Evolutionary conservation across 2,797 vertebrate genomes (phyloP), one percentile per base, ranked within the genome.

Genomic region (Sebastes diploproa): DNA sequence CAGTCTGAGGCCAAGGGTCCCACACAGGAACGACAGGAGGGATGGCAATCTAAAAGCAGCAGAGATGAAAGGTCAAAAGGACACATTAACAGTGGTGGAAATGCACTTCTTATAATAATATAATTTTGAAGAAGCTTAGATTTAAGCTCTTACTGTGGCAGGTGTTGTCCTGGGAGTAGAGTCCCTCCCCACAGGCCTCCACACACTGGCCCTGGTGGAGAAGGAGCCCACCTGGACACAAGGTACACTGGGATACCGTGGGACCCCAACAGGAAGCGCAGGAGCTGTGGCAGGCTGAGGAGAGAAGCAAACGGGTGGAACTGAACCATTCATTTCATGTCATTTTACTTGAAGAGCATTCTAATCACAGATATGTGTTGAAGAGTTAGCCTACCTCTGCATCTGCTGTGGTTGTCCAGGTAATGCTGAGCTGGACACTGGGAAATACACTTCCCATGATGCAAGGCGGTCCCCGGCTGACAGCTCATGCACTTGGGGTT

Each of bases 191-290:
- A 13, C 98, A 99, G 84, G 8, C 67, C 25, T 93, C 88, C 89
- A 98, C 94, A 89, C 98, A 99, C 88, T 95, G 96, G 60, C 96
- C 97, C 72, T 91, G 93, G 69, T 2, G 94, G 23, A 99, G 77
- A 0, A 90, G 88, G 20, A 91, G 91, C 13, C 92, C 92, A 5
- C n/a, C 77, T 29, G 85, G 27, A 75, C 98, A 99, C 69, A 86
- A 86, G 20, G 88, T 93, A 58, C 98, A 99, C 65, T 98, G 96
- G 73, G 95, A 94, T 2, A 95, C 95, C 0, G 94, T 87, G 1
- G 97, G 96, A 29, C 98, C 98, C 16, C 94, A 90, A 18, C 98
- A 99, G 0, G 94, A 92, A 25, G 92, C 75, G 46, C 98, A 99
- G 0, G 95, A 97, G 81, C 70, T 16, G 27, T 98, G 97, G 83